A percentile compares a stretch with the other conserved stretches of the same genome.
phyloP scores from a whole-genome alignment of 1,140 invertebrate genomes.

The Drosophila micromelanica region DNA sequence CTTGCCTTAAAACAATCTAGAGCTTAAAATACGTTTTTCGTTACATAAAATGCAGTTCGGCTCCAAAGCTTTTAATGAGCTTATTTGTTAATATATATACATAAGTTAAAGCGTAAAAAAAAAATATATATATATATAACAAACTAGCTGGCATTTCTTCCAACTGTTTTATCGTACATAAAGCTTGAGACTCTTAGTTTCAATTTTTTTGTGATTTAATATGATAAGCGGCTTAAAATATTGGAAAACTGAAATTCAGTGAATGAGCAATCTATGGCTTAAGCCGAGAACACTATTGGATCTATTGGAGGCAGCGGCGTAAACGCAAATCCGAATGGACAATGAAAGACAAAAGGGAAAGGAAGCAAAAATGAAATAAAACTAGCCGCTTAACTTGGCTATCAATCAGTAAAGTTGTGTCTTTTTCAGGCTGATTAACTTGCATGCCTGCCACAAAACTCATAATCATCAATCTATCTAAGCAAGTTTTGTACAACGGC shows the following conservation, averaged over 20 bases:
- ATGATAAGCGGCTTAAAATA: neutral
- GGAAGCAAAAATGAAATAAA: neutral
- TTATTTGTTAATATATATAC: no score
- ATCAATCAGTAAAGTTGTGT: slow-evolving; percentile 35
- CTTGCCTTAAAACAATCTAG: no score
- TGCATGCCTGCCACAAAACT: slow-evolving; percentile 43
- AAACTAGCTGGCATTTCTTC: no score
- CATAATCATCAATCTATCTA: slow-evolving; percentile 52
- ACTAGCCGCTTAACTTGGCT: slow-evolving; percentile 28
- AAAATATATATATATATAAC: no score
- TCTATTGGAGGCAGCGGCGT: neutral
- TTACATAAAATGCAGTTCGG: no score
- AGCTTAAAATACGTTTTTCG: no score
- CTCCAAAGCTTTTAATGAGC: no score
- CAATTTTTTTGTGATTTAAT: neutral
- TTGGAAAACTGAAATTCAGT: neutral
- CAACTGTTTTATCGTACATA: neutral
- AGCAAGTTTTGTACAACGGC: slow-evolving; percentile 33
- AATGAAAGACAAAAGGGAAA: neutral
- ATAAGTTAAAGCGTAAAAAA: no score
- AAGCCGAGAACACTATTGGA: neutral
- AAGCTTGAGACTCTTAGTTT: neutral
- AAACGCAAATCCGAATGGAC: neutral
- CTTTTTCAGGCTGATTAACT: slow-evolving; percentile 46
- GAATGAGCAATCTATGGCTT: neutral